Evolutionary conservation across 2,797 vertebrate genomes (phyloP).

Genomic region (Chloroceryle inda): DNA sequence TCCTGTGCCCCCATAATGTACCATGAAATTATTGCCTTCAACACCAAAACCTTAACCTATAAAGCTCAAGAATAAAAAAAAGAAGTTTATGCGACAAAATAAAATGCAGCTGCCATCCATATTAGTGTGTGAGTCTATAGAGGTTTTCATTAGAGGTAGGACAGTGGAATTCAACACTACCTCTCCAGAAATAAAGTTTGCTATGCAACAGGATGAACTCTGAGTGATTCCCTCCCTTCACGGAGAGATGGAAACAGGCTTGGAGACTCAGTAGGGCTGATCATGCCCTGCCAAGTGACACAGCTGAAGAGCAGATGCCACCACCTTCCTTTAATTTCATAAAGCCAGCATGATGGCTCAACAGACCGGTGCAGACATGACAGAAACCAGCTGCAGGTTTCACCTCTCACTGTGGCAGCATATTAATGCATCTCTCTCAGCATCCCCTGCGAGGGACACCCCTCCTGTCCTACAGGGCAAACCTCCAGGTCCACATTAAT

Average conservation of each 20-base stretch:
- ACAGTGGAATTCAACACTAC: neutral
- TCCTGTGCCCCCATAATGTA: neutral
- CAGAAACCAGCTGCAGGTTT: neutral
- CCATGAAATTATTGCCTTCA: neutral
- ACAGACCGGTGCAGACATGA: neutral
- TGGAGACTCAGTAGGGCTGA: neutral
- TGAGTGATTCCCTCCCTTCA: neutral
- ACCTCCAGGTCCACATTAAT: neutral
- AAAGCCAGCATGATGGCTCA: constrained; percentile 13
- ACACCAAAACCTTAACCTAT: neutral
- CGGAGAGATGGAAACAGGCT: neutral
- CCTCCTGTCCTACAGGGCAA: neutral
- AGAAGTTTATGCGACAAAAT: neutral
- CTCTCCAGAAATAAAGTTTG: neutral
- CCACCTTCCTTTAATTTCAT: constrained; percentile 20
- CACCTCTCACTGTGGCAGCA: neutral
- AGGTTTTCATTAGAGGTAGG: neutral
- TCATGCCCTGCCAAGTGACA: neutral
- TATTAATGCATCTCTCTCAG: neutral
- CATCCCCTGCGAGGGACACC: neutral
- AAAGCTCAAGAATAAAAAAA: neutral
- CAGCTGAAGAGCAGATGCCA: constrained; percentile 44
- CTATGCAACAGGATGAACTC: neutral
- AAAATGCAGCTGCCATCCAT: neutral
- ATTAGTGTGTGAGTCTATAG: accelerated